Percentiles rank a stretch among this genome's conserved stretches.
phyloP scores from a whole-genome alignment of 2,113 vertebrate genomes.

The Bujurquina vittata region DNA sequence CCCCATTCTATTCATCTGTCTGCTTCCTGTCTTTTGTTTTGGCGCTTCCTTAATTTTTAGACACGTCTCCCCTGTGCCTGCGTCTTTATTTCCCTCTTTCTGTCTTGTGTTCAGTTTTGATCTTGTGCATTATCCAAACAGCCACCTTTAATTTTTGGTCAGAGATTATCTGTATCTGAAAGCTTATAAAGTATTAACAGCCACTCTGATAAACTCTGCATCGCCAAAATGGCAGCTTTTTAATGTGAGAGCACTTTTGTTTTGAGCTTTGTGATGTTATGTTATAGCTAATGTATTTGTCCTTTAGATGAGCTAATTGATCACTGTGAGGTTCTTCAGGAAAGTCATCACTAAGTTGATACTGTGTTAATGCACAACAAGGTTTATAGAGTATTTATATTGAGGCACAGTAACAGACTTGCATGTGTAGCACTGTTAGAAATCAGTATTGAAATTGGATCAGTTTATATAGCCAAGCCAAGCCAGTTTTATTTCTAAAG shows the following conservation, averaged over 20 bases:
- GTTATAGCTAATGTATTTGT: not conserved
- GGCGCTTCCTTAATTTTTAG: not conserved
- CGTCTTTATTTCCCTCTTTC: not conserved
- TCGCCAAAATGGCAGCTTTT: not conserved
- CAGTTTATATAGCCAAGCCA: too few species aligned
- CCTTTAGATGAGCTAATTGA: not conserved
- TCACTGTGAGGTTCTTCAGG: not conserved
- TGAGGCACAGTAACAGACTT: not conserved
- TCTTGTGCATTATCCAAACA: not conserved
- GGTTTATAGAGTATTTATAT: not conserved
- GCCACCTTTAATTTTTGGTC: not conserved
- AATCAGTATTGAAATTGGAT: slow-evolving; percentile 1
- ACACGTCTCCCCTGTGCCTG: not conserved
- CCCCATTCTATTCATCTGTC: not conserved
- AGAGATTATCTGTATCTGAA: not conserved
- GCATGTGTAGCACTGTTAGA: not conserved
- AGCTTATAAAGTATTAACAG: rapidly evolving
- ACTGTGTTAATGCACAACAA: not conserved
- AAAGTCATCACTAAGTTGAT: not conserved
- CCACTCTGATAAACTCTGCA: not conserved
- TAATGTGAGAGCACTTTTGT: not conserved
- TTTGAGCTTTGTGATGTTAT: not conserved
- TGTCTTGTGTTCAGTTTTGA: not conserved
- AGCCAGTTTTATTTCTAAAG: too few species aligned
- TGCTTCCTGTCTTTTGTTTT: slow-evolving; percentile 9